Conservation (phyloP, 2,797 vertebrate species). For the Potorous gilbertii region DNA sequence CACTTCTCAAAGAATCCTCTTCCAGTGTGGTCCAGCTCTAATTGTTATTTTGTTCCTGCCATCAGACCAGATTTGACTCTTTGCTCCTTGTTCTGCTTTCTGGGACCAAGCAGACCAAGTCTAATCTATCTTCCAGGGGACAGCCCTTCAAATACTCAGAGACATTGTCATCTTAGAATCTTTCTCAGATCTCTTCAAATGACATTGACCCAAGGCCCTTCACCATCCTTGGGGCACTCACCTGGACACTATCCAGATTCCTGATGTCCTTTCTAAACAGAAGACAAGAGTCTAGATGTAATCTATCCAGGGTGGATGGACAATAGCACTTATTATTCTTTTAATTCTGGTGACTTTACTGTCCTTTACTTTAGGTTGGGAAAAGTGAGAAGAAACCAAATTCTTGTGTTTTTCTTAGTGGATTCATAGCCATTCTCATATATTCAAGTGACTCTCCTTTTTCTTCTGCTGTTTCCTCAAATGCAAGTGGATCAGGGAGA, state of each 20-base stretch:
- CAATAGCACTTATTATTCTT: background rate
- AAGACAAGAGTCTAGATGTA: background rate
- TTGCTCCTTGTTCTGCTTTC: background rate
- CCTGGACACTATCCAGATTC: background rate
- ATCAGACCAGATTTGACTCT: background rate
- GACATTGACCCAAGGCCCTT: background rate
- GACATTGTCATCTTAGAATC: background rate
- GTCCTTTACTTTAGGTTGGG: background rate
- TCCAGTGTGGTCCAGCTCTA: background rate
- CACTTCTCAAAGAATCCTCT: background rate
- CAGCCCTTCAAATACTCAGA: background rate
- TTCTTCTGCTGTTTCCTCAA: background rate
- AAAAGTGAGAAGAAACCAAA: background rate
- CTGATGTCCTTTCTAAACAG: background rate
- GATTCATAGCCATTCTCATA: background rate
- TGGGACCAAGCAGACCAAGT: background rate
- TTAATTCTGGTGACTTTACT: constrained; percentile 32
- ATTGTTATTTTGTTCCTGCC: background rate
- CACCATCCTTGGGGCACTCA: background rate
- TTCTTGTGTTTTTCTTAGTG: background rate
- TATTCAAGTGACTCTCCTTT: constrained; percentile 7
- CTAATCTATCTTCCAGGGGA: background rate
- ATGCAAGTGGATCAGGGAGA: background rate
- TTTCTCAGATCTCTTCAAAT: background rate
- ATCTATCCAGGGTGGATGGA: background rate